Percentiles rank a stretch among this genome's conserved stretches.
Conservation (phyloP, 2,113 vertebrate species). For the Upupa epops region DNA sequence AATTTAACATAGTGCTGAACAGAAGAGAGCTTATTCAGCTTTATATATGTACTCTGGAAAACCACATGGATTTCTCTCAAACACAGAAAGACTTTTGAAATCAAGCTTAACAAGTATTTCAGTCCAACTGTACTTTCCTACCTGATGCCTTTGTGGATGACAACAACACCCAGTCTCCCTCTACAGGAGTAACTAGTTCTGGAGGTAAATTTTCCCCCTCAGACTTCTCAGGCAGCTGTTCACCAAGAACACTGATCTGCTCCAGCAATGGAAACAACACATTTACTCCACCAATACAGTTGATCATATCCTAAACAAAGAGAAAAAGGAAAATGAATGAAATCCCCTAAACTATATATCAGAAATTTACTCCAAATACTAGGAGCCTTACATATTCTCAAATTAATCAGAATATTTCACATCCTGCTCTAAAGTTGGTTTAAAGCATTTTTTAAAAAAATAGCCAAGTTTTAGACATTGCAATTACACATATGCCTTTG, state of each 20-base stretch:
- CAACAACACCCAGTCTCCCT: conserved; percentile 89
- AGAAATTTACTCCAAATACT: background rate
- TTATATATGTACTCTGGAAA: background rate
- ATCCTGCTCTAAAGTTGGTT: background rate
- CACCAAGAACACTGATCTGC: conserved; percentile 83
- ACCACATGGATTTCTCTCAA: background rate
- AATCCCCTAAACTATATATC: rapidly evolving
- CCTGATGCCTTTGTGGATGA: conserved; percentile 92
- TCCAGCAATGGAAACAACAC: conserved; percentile 91
- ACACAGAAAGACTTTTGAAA: background rate
- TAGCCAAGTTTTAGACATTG: background rate
- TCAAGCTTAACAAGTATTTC: background rate
- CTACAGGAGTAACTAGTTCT: conserved; percentile 82
- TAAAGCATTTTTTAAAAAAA: background rate
- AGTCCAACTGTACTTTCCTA: conserved; percentile 46
- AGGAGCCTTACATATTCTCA: background rate
- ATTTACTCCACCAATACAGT: conserved; percentile 90
- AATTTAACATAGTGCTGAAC: background rate
- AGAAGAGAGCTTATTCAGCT: background rate
- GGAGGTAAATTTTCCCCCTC: conserved; percentile 77
- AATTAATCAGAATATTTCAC: background rate
- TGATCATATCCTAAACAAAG: conserved; percentile 88
- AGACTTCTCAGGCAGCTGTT: conserved; percentile 69
- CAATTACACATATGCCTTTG: background rate
- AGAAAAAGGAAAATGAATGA: background rate